Base-by-base conservation (phyloP, 2,797 vertebrate genomes). In the Acomys russatus region DNA sequence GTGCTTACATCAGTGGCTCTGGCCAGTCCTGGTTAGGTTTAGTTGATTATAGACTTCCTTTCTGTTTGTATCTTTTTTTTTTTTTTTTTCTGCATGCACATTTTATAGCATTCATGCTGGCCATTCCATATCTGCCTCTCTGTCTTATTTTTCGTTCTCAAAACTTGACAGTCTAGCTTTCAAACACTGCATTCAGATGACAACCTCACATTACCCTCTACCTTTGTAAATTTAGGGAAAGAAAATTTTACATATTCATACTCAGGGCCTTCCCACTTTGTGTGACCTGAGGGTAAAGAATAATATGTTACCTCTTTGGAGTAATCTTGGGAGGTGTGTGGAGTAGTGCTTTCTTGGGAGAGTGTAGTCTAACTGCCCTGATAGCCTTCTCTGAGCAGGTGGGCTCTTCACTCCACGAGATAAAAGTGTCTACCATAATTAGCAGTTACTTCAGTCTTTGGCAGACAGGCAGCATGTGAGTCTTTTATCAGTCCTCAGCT, bases 201-300 rank as follows among this genome's bases (percentile, higher is more conserved):
- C 30, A 95, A 25, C 3, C 25, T n/a, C 20, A 64, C 44, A 33
- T 6, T 12, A 28, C 12, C 35, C 12, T 35, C 9, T 4, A 0
- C 9, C 17, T 20, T 88, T 86, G 3, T 90, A 88, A 89, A 90
- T 94, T 88, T 22, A 70, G 71, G 51, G n/a, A 68, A 86, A 88
- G 3, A 33, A 3, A 51, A 33, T 91, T 63, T 68, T 35, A 82
- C 14, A 82, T 17, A 63, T 68, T 84, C n/a, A 83, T 38, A 7
- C 6, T 74, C 11, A 18, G n/a, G 2, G 9, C 85, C 85, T 35
- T 73, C 25, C 54, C 22, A 73, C 38, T 73, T 49, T 73, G 54
- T 35, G 68, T 73, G 68, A 87, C n/a, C 33, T 56, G 14, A 54
- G 30, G 11, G 33, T 56, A 71, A 63, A 28, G 6, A 51, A 9